Conservation (phyloP, 2,113 vertebrate genomes). For the Bubalus kerabau region DNA sequence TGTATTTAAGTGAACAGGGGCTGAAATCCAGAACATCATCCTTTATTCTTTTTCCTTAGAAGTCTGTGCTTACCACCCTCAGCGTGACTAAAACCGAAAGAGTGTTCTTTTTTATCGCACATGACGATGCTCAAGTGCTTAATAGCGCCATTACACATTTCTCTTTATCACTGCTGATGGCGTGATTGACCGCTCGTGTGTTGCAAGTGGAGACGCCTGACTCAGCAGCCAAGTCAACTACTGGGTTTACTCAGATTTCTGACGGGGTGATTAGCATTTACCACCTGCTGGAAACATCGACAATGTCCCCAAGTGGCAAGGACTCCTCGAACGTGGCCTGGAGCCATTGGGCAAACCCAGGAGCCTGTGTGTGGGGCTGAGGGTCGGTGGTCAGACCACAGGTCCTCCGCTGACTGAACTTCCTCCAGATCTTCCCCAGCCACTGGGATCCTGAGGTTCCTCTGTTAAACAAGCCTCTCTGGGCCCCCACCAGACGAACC, state of each 20-base stretch:
- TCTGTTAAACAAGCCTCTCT: neutral
- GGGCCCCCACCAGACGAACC: neutral
- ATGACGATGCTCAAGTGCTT: slow-evolving; percentile 27
- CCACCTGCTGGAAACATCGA: slow-evolving; percentile 72
- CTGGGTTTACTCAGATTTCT: slow-evolving; percentile 32
- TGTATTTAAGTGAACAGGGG: neutral
- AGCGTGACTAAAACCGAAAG: neutral
- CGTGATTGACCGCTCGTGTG: neutral
- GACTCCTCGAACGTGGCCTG: neutral
- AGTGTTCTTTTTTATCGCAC: slow-evolving; percentile 48
- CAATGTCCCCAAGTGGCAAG: neutral
- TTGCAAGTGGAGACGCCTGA: neutral
- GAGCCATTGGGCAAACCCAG: neutral
- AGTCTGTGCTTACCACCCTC: neutral
- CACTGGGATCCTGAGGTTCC: no score
- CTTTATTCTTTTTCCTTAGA: neutral
- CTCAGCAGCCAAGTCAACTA: slow-evolving; percentile 30
- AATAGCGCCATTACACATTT: neutral
- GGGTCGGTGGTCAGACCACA: neutral
- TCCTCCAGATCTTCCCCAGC: neutral
- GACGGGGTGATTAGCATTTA: slow-evolving; percentile 45
- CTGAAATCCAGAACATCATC: neutral
- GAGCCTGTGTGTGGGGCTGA: neutral
- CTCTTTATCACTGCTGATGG: slow-evolving; percentile 55
- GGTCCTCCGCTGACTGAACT: rapidly evolving